Base-by-base conservation (phyloP, 2,888 invertebrate species). In the Buathra laborator region DNA sequence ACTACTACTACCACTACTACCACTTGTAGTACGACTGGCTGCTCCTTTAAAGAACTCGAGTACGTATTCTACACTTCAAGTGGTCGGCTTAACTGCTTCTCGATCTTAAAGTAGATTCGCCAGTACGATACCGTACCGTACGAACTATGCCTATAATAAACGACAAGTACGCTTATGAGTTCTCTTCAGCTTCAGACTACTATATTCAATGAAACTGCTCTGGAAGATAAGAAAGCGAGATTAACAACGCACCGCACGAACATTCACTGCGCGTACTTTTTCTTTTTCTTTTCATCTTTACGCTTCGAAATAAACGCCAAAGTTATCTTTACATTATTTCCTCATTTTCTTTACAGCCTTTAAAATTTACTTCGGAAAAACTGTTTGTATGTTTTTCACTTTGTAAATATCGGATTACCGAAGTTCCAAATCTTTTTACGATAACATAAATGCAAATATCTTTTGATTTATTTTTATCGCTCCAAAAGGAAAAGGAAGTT, bases 31-130 rank as follows among this genome's bases (percentile, higher is more conserved):
- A 68, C 46, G 74, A 74, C 59, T 59, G 74, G 81, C 59, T 68
- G 81, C 74, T 81, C 74, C 74, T 81, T 68, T 59, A 44, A 72
- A 68, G 44, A 75, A 48, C 74, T 59, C 74, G 68, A 75, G 74
- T 59, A 68, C 66, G 56, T 81, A 75, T 81, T 67, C 74, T 74
- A 19, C 44, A 48, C 48, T 81, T 37, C 48, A 68, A 81, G 74
- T 68, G 75, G 16, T 48, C 67, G 62, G 44, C 72, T 75, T 48
- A 62, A 62, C 48, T n/a, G 75, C 48, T 68, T 75, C 48, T 56
- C 81, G 67, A 81, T 74, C 43, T 74, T 74, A 48, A 59, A 46
- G 67, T 59, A 68, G 74, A 74, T 75, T 74, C 48, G 46, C 67
- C 74, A 37, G 59, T 7, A 37, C 74, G 72, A 67, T 74, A 51